Base-by-base conservation (phyloP, 2,797 vertebrate species). In the Chloroceryle inda region DNA sequence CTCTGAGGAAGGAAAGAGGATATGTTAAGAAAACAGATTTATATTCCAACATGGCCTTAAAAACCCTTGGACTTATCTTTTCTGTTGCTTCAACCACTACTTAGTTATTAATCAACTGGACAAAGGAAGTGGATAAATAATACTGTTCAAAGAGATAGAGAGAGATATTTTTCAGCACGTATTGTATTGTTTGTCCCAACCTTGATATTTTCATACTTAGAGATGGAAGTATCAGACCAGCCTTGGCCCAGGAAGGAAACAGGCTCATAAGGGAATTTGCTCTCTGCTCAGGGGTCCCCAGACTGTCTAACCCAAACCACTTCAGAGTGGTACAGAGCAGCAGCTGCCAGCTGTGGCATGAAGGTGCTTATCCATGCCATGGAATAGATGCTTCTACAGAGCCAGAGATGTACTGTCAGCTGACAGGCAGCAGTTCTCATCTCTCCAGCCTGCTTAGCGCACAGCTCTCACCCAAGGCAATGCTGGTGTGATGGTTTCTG, bases 1-100 rank as follows among this genome's bases (percentile, higher is more conserved):
- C 92, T 20, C 79, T 73, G 89, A 93, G 89, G 49, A 83, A 93
- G 92, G 74, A 97, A 96, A 97, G 74, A 90, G 22, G 56, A 95
- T 93, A 96, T 88, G 64, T 71, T 88, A 87, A 71, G 91, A 90
- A 94, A 91, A 92, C 27, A 94, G 74, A 93, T 74, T 89, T 90
- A 66, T 62, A 79, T 75, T 94, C 67, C 96, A 92, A 86, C 31
- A 49, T 13, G 50, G 83, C 56, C 87, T 94, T 91, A 66, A 82
- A 79, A 93, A 78, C 40, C 18, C 24, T 58, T 5, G 2, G 63
- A 76, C 53, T 87, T 82, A 91, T 56, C 68, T 95, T 49, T 89
- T 77, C 77, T 84, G 61, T 94, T 95, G 58, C 83, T 91, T 94
- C 40, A 96, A 95, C 75, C 73, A 63, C 73, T 93, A 93, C 78